These are phyloP conservation scores for Tetramorium parvispinum DNA, from an alignment of 1,140 invertebrate species.

Conservation along the genomic window DNA sequence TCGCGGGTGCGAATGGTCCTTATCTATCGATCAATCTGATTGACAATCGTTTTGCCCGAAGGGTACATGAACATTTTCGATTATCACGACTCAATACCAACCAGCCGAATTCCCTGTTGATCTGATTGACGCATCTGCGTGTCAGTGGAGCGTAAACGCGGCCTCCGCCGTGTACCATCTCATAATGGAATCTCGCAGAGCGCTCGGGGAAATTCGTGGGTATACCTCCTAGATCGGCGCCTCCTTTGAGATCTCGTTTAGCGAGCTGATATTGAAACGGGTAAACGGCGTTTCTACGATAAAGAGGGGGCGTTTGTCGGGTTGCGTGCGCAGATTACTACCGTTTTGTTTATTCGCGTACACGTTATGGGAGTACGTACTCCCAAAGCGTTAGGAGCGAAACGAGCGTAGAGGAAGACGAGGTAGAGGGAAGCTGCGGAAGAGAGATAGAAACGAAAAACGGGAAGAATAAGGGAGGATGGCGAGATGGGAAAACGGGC, in stretches of 20 bases:
- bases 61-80: conserved; percentile 55
- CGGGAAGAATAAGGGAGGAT: conserved; percentile 20
- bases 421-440: background rate
- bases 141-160: conserved; percentile 36
- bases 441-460: background rate
- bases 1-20: conserved; percentile 22
- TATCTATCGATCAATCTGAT: conserved; percentile 63
- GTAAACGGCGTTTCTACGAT: conserved; percentile 64
- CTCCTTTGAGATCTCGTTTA: conserved; percentile 77
- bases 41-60: conserved; percentile 59
- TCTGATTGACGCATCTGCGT: conserved; percentile 59
- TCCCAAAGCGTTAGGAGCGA: background rate
- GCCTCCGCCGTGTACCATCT: conserved; percentile 38
- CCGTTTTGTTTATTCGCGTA: conserved; percentile 79
- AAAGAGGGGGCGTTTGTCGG: conserved; percentile 68
- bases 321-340: conserved; percentile 70
- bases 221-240: conserved; percentile 7
- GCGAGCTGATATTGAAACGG: conserved; percentile 74
- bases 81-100: conserved; percentile 50
- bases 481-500: background rate
- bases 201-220: conserved; percentile 60
- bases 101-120: conserved; percentile 45
- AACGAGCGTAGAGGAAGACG: background rate
- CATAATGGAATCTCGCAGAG: conserved; percentile 66
- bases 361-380: conserved; percentile 60